Percentiles rank a stretch among this genome's conserved stretches.
These are phyloP conservation scores for Lipotes vexillifer DNA, from an alignment of 2,113 vertebrate species.

Conservation along the genomic window DNA sequence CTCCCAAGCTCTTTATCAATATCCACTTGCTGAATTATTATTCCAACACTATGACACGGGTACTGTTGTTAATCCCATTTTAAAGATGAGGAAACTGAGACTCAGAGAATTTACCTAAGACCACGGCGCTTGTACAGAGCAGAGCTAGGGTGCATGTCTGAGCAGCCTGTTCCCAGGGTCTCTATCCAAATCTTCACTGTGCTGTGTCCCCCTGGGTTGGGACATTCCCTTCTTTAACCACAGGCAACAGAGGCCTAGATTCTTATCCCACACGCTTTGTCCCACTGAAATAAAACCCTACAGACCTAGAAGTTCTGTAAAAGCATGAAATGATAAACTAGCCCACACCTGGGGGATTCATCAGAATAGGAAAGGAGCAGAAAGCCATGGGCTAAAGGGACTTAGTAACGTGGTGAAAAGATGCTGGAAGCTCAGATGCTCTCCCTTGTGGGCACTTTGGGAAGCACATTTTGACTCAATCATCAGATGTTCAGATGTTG, in stretches of 20 bases:
- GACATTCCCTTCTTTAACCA: background rate
- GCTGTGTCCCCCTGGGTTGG: background rate
- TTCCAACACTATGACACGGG: background rate
- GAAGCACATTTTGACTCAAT: background rate
- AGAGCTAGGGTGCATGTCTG: background rate
- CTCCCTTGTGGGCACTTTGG: rapidly evolving
- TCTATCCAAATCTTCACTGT: rapidly evolving
- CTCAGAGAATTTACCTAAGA: background rate
- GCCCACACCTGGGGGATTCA: no score
- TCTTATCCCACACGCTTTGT: rapidly evolving
- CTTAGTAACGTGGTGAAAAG: rapidly evolving
- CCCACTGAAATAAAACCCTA: background rate
- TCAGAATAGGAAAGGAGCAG: background rate
- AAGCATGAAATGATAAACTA: background rate
- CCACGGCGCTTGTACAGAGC: background rate
- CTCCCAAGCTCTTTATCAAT: background rate
- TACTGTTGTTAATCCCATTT: background rate
- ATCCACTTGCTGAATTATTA: background rate
- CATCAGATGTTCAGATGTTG: background rate
- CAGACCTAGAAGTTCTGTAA: background rate
- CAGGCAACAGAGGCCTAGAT: background rate
- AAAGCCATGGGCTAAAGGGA: background rate
- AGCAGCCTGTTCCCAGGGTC: background rate
- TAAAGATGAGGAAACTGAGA: background rate
- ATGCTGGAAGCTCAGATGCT: background rate